Base-by-base conservation (phyloP, 1,140 invertebrate species). In the Caenorhabditis briggsae region DNA sequence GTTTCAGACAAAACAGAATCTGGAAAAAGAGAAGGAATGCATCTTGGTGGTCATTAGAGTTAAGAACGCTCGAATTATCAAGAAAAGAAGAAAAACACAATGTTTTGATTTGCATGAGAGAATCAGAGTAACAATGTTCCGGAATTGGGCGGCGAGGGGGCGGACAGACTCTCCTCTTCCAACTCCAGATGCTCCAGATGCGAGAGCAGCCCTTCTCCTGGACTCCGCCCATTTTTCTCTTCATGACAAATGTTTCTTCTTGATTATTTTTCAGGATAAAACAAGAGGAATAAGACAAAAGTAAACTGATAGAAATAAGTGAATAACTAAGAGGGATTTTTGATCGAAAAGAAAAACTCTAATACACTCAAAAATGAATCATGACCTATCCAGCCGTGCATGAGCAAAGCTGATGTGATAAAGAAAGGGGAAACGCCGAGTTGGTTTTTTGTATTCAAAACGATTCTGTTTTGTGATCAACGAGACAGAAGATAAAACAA, bases 1-100 rank as follows among this genome's bases (percentile, higher is more conserved):
- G 18, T 78, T 78, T 70, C 23, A 12, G 16, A 43, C 64, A 18
- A 70, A 8, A 70, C n/a, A 65, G 46, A n/a, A 64, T 64, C 8
- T 23, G 33, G 25, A 23, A 65, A n/a, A 70, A 46, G 8, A 70
- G 18, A 18, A 20, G 16, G 64, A n/a, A 14, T 61, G 33, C 33
- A 33, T 33, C 33, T 33, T 33, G 33, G 33, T 61, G 59, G 59
- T 61, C 64, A 70, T 70, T 70, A 70, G 64, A 70, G 64, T 70
- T 70, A 70, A 70, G 64, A 70, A 70, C 64, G 64, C 64, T 70
- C 41, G 64, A 70, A 70, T 70, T 70, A 70, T 70, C 64, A 70
- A 70, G 64, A 46, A 70, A 70, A 70, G 64, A 43, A 70, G 33
- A 78, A 78, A 78, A 78, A 78, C 43, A 78, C 70, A 78, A 78